phyloP scores from a whole-genome alignment of 2,113 vertebrate genomes.

The Junco hyemalis region DNA sequence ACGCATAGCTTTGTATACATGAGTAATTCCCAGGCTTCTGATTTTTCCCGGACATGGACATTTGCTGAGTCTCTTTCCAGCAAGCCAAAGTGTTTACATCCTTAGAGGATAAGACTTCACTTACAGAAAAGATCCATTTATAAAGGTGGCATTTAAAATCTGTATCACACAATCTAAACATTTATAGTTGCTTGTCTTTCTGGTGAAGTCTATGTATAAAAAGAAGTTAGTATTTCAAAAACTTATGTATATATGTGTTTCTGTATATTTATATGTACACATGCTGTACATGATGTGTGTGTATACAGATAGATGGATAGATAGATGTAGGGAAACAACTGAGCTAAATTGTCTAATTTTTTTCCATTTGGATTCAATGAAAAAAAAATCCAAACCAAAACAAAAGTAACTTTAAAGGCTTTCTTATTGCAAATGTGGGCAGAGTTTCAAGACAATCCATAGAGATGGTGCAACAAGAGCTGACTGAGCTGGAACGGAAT shows the following conservation, averaged over 20 bases:
- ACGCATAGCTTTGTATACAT: background rate
- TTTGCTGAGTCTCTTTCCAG: background rate
- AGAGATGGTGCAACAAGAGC: background rate
- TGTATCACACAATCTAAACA: background rate
- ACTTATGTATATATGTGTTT: background rate
- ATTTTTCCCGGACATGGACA: background rate
- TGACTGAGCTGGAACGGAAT: conserved; percentile 20
- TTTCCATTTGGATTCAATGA: background rate
- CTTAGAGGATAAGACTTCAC: background rate
- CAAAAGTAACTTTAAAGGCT: background rate
- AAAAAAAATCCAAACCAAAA: background rate
- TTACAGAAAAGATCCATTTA: background rate
- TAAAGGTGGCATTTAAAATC: background rate
- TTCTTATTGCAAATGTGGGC: conserved; percentile 14
- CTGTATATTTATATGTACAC: background rate
- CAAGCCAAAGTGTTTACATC: background rate
- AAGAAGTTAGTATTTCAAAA: background rate
- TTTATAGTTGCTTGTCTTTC: background rate
- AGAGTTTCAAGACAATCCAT: conserved; percentile 28
- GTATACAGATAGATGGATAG: background rate
- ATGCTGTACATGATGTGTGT: background rate
- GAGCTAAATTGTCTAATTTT: background rate
- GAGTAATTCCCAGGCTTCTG: background rate
- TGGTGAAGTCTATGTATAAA: background rate
- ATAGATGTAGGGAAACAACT: background rate